Percentiles rank a stretch among this genome's conserved stretches.
Conservation (phyloP, 2,888 invertebrate genomes). For the Drosophila paracracens region DNA sequence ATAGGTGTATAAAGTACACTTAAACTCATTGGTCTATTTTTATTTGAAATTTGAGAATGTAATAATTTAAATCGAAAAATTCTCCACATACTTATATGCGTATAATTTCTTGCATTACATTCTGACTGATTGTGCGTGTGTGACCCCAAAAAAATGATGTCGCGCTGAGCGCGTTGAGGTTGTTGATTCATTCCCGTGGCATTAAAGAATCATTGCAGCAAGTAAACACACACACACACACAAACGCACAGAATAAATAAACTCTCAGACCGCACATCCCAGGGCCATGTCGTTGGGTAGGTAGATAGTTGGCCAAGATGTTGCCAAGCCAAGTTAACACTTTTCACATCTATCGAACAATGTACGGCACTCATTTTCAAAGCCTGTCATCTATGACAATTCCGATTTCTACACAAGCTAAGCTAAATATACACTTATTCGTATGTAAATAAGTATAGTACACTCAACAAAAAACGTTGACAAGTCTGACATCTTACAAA, state of each 20-base stretch:
- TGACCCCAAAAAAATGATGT: constrained; percentile 30
- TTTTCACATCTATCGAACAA: constrained; percentile 64
- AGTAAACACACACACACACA: constrained; percentile 2
- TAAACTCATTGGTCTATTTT: too few relatives aligned
- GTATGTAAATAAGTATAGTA: neutral
- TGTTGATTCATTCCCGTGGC: constrained; percentile 47
- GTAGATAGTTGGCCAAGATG: constrained; percentile 17
- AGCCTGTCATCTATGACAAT: constrained; percentile 35
- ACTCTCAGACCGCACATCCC: constrained; percentile 5
- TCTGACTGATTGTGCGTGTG: constrained; percentile 16
- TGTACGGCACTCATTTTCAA: constrained; percentile 41
- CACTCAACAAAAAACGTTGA: constrained; percentile 1
- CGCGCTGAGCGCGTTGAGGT: constrained; percentile 13
- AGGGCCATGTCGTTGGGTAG: constrained; percentile 5
- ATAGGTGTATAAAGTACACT: neutral
- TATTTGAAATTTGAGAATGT: neutral
- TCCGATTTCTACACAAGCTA: constrained; percentile 39
- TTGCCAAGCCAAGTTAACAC: constrained; percentile 58
- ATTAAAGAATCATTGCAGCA: constrained; percentile 69
- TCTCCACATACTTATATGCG: too few relatives aligned
- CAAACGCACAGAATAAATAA: neutral
- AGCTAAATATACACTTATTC: constrained; percentile 6
- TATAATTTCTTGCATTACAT: neutral
- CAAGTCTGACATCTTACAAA: neutral
- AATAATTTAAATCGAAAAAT: neutral